These are phyloP conservation scores for Rhagoletis zephyria DNA, from an alignment of 1,140 invertebrate species.

Conservation along the genomic window DNA sequence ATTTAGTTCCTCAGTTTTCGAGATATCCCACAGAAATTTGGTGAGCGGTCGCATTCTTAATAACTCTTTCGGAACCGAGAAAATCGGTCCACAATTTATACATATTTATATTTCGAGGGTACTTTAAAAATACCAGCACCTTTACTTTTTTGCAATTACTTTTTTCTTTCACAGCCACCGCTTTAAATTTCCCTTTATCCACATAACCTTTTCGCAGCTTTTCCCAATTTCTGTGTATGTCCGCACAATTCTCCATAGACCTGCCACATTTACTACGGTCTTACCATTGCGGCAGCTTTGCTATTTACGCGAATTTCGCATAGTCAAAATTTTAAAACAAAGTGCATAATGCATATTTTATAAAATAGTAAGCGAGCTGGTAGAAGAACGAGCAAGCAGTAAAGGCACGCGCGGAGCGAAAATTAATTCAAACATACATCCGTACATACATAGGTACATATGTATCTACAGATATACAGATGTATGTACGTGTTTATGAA, in stretches of 20 bases:
- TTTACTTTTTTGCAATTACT: constrained; percentile 22
- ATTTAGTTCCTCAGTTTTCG: no score
- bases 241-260: constrained; percentile 28
- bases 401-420: neutral
- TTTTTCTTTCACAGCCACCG: constrained; percentile 14
- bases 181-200: constrained; percentile 43
- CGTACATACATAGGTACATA: neutral
- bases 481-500: no score
- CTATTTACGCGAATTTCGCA: constrained; percentile 40
- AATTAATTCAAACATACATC: neutral
- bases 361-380: neutral
- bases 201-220: constrained; percentile 31
- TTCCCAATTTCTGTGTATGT: neutral
- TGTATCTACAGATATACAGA: no score
- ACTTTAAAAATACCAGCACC: neutral
- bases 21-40: no score
- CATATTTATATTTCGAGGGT: no score
- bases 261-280: constrained; percentile 13
- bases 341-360: constrained; percentile 51
- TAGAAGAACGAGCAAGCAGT: neutral
- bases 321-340: constrained; percentile 34
- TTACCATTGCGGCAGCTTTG: neutral
- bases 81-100: no score
- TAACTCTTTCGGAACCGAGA: no score
- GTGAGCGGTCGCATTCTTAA: no score